These are phyloP conservation scores for Trichonephila clavata DNA, from an alignment of 1,140 invertebrate genomes.

Conservation along the genomic window DNA sequence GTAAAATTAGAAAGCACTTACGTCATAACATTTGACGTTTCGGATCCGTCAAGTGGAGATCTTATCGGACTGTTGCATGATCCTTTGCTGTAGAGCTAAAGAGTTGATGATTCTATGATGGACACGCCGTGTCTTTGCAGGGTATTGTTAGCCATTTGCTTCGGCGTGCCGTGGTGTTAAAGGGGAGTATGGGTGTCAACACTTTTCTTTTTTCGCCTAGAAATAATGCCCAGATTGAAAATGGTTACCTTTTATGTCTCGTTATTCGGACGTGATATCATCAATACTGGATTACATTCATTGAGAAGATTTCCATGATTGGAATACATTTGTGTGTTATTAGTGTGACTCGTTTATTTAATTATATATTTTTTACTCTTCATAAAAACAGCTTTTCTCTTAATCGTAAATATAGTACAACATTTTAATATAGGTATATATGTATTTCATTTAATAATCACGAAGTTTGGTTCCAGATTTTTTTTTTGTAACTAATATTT, in stretches of 20 bases:
- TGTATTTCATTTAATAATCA: too few relatives aligned
- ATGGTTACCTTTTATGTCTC: neutral
- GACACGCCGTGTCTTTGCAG: constrained; percentile 18
- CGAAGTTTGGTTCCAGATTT: too few relatives aligned
- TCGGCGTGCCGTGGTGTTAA: neutral
- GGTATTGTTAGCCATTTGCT: constrained; percentile 30
- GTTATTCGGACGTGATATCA: neutral
- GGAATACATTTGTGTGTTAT: neutral
- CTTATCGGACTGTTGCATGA: constrained; percentile 25
- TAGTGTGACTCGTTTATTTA: neutral
- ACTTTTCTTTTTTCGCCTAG: neutral
- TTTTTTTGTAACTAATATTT: neutral
- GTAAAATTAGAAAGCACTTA: constrained; percentile 44
- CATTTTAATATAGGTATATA: neutral
- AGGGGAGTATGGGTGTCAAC: constrained; percentile 15
- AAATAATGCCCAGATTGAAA: neutral
- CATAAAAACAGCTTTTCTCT: neutral
- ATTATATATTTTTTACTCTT: neutral
- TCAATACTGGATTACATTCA: neutral
- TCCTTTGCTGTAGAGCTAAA: constrained; percentile 45
- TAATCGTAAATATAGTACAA: neutral
- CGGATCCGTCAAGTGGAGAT: constrained; percentile 1
- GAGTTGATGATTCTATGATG: constrained; percentile 31
- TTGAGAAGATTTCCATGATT: neutral
- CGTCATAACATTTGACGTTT: constrained; percentile 25